phyloP scores from a whole-genome alignment of 2,888 invertebrate genomes.

The Seladonia tumulorum region DNA sequence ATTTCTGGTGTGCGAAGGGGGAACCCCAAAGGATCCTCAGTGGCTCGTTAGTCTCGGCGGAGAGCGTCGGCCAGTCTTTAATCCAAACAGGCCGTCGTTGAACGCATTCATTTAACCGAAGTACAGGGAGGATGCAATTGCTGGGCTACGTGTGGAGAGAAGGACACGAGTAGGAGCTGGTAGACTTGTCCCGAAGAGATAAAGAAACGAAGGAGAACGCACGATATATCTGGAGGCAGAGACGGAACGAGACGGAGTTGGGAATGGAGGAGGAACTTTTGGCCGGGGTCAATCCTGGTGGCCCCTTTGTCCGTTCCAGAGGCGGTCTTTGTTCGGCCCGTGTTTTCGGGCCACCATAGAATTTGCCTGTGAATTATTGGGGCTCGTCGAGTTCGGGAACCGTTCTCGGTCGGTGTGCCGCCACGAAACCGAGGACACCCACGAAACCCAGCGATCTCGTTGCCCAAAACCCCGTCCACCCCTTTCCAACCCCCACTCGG shows the following conservation, averaged over 20 bases:
- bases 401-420: conserved; percentile 24
- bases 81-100: conserved; percentile 19
- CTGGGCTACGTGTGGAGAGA: not conserved
- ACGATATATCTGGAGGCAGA: not conserved
- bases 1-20: not conserved
- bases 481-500: not conserved
- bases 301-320: conserved; percentile 64
- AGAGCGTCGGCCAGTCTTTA: conserved; percentile 28
- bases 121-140: conserved; percentile 27
- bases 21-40: not conserved
- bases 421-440: conserved; percentile 38
- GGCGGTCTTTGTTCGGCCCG: conserved; percentile 63
- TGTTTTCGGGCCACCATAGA: conserved; percentile 76
- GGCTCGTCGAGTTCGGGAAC: conserved; percentile 50
- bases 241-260: not conserved
- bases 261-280: conserved; percentile 35
- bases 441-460: conserved; percentile 21
- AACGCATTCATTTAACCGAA: conserved; percentile 42
- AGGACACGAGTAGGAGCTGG: not conserved
- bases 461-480: not conserved
- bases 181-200: not conserved
- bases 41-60: not conserved
- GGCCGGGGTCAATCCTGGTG: conserved; percentile 53
- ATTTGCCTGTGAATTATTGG: conserved; percentile 77
- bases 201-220: not conserved